A percentile compares a stretch with the other conserved stretches of the same genome.
Conservation (phyloP, 2,888 invertebrate genomes). For the Nemurella pictetii region DNA sequence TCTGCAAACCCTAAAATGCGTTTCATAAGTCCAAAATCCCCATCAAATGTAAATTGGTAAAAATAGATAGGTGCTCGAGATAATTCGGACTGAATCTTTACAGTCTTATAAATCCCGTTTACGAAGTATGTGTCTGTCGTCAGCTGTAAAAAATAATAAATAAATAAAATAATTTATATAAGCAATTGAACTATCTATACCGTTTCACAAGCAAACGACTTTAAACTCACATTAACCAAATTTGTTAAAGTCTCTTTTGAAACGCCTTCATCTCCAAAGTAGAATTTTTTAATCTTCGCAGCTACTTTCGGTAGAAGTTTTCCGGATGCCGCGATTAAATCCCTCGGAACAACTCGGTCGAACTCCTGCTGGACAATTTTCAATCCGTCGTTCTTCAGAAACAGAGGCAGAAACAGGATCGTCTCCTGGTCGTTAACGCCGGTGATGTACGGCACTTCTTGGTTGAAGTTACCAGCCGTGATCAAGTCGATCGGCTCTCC, state of each 20-base stretch:
- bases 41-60: slow-evolving; percentile 62
- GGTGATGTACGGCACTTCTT: slow-evolving; percentile 57
- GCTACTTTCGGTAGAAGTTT: slow-evolving; percentile 49
- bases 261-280: slow-evolving; percentile 53
- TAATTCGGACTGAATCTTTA: slow-evolving; percentile 40
- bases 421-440: slow-evolving; percentile 56
- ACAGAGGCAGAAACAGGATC: slow-evolving; percentile 18
- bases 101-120: slow-evolving; percentile 42
- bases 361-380: slow-evolving; percentile 2
- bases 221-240: slow-evolving; percentile 57
- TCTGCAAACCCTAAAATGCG: slow-evolving; percentile 37
- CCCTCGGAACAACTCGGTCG: slow-evolving; percentile 50
- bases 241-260: slow-evolving; percentile 52
- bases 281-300: slow-evolving; percentile 52
- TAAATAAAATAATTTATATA: slow-evolving; percentile 50
- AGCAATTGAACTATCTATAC: slow-evolving; percentile 50
- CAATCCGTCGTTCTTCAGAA: neutral
- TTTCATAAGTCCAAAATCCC: slow-evolving; percentile 47
- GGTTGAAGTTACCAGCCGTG: slow-evolving; percentile 53
- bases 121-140: slow-evolving; percentile 44
- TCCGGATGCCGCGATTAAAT: slow-evolving; percentile 43
- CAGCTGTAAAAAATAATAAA: slow-evolving; percentile 41
- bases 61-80: slow-evolving; percentile 56
- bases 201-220: slow-evolving; percentile 50
- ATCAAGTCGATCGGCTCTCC: slow-evolving; percentile 53